These are phyloP conservation scores for Lathamus discolor DNA, from an alignment of 2,113 vertebrate genomes.

Conservation along the genomic window DNA sequence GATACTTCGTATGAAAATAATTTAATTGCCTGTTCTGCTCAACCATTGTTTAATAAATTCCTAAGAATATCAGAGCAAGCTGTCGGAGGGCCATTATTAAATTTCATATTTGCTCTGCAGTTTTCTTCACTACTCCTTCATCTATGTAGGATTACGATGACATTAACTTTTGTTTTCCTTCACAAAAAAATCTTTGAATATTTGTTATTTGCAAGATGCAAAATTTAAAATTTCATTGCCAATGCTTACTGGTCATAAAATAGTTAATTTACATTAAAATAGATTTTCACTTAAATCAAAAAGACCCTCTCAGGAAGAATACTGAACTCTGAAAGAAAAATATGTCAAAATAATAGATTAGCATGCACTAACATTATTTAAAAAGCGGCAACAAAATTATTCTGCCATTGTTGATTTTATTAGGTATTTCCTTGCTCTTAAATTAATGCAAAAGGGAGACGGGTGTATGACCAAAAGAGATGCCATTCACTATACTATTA, in stretches of 20 bases:
- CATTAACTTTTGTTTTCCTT: slow-evolving; percentile 59
- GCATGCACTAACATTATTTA: not conserved
- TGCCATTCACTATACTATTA: not conserved
- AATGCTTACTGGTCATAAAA: not conserved
- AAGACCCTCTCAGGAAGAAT: not conserved
- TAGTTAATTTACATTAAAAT: not conserved
- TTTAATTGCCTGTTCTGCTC: slow-evolving; percentile 72
- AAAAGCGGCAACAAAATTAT: not conserved
- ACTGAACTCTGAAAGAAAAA: not conserved
- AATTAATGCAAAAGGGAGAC: not conserved
- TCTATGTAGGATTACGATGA: slow-evolving; percentile 61
- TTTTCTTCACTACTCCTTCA: slow-evolving; percentile 62
- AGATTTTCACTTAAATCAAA: slow-evolving; percentile 11
- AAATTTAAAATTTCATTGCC: slow-evolving; percentile 12
- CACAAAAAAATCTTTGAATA: slow-evolving; percentile 5
- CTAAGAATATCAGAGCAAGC: slow-evolving; percentile 68
- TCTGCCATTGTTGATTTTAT: slow-evolving; percentile 21
- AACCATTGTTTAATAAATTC: slow-evolving; percentile 76
- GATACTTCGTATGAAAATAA: slow-evolving; percentile 70
- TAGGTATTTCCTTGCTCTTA: not conserved
- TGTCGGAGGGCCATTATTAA: slow-evolving; percentile 65
- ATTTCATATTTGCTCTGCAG: slow-evolving; percentile 68
- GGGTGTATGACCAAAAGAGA: not conserved
- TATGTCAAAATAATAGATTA: not conserved
- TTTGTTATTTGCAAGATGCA: slow-evolving; percentile 2